These are phyloP conservation scores for Aythya fuligula DNA, from an alignment of 2,797 vertebrate species.

Conservation along the genomic window DNA sequence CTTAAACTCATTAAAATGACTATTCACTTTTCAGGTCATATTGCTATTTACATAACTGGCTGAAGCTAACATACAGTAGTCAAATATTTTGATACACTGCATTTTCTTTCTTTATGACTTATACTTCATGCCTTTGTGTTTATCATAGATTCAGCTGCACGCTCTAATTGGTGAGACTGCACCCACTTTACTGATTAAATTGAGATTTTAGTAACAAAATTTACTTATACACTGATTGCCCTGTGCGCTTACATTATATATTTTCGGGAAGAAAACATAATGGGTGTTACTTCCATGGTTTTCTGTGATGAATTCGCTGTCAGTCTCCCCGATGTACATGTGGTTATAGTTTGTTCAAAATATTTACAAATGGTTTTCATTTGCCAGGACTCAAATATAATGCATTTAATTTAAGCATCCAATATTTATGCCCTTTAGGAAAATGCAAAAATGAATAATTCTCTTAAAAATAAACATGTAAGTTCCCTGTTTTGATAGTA, in stretches of 20 bases:
- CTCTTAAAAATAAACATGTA: background rate
- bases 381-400: background rate
- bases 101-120: slow-evolving; percentile 55
- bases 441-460: background rate
- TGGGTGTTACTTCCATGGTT: background rate
- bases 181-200: slow-evolving; percentile 73
- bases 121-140: slow-evolving; percentile 60
- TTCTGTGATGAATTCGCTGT: background rate
- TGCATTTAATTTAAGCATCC: background rate
- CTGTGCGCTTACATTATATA: background rate
- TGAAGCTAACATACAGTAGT: slow-evolving; percentile 34
- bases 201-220: slow-evolving; percentile 75
- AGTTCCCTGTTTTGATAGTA: background rate
- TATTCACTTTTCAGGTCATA: slow-evolving; percentile 42
- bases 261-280: background rate
- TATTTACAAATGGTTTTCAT: background rate
- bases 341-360: background rate
- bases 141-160: slow-evolving; percentile 58
- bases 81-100: slow-evolving; percentile 60
- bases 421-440: background rate
- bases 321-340: background rate
- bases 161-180: slow-evolving; percentile 45
- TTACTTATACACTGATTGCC: slow-evolving; percentile 73
- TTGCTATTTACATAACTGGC: slow-evolving; percentile 51
- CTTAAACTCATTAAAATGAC: slow-evolving; percentile 22